A percentile compares a stretch with the other conserved stretches of the same genome.
Conservation (phyloP, 2,113 vertebrate genomes). For the Hyaena hyaena region DNA sequence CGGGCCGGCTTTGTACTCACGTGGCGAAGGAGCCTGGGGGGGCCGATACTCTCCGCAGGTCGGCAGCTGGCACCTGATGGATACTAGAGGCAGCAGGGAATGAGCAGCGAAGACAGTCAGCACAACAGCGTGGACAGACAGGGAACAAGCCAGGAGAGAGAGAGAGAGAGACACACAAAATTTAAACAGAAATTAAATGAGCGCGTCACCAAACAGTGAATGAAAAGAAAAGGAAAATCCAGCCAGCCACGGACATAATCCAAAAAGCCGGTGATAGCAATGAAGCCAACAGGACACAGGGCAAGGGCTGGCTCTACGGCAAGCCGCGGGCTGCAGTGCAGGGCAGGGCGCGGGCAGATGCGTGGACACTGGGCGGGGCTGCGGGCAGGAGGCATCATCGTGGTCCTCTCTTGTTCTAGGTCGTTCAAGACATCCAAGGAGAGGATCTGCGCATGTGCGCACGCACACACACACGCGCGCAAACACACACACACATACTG, state of each 20-base stretch:
- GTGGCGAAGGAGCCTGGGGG: conserved; percentile 99
- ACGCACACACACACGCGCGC: neutral
- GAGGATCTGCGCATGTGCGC: neutral
- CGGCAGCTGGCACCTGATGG: conserved; percentile 98
- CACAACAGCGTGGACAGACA: conserved; percentile 84
- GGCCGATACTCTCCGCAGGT: conserved; percentile 98
- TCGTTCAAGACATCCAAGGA: neutral
- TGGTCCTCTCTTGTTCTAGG: neutral
- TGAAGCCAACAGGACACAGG: conserved; percentile 80
- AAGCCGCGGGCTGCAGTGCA: neutral
- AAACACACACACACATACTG: neutral
- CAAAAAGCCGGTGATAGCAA: conserved; percentile 77
- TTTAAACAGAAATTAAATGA: conserved; percentile 88
- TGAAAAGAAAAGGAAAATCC: conserved; percentile 80
- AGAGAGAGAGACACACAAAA: conserved; percentile 84
- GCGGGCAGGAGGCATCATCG: accelerated
- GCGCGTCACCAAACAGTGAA: conserved; percentile 81
- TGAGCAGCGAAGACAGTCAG: conserved; percentile 85
- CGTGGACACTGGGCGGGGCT: accelerated
- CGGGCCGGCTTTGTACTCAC: conserved; percentile 91
- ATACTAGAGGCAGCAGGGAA: conserved; percentile 91
- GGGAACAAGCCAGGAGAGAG: conserved; percentile 77
- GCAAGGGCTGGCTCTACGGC: conserved; percentile 43
- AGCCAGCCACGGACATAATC: conserved; percentile 71
- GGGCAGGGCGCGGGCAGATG: neutral